phyloP scores from a whole-genome alignment of 2,888 invertebrate species.

The Tuberolachnus salignus region DNA sequence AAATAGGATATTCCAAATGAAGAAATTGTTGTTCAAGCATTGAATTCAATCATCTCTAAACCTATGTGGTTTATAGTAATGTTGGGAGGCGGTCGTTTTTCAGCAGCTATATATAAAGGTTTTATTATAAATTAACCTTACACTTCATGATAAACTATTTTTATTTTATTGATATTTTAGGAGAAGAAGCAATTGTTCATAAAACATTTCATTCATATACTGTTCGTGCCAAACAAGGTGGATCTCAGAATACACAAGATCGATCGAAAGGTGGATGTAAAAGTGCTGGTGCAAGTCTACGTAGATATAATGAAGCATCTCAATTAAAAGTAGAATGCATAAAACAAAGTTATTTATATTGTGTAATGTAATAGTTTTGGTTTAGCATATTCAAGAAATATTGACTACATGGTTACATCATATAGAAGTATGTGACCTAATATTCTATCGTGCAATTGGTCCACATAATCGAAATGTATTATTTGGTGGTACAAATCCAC shows the following conservation, averaged over 20 bases:
- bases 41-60: slow-evolving; percentile 60
- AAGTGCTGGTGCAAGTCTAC: slow-evolving; percentile 80
- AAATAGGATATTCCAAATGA: slow-evolving; percentile 38
- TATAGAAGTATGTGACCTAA: slow-evolving; percentile 71
- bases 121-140: slow-evolving; percentile 38
- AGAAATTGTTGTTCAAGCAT: slow-evolving; percentile 19
- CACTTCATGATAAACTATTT: background rate
- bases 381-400: slow-evolving; percentile 78
- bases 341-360: slow-evolving; percentile 8
- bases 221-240: slow-evolving; percentile 82
- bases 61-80: slow-evolving; percentile 77
- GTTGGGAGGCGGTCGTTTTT: slow-evolving; percentile 85
- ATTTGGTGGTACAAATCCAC: slow-evolving; percentile 75
- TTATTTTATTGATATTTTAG: slow-evolving; percentile 60
- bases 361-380: slow-evolving; percentile 58
- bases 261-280: slow-evolving; percentile 70
- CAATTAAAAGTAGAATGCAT: slow-evolving; percentile 44
- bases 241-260: slow-evolving; percentile 75
- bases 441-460: slow-evolving; percentile 79
- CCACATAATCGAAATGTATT: slow-evolving; percentile 74
- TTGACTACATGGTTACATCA: slow-evolving; percentile 72
- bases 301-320: slow-evolving; percentile 75
- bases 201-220: slow-evolving; percentile 88
- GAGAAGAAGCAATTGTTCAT: slow-evolving; percentile 68
- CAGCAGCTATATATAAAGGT: slow-evolving; percentile 73